phyloP scores from a whole-genome alignment of 2,888 invertebrate species.

The Aquatica leii region DNA sequence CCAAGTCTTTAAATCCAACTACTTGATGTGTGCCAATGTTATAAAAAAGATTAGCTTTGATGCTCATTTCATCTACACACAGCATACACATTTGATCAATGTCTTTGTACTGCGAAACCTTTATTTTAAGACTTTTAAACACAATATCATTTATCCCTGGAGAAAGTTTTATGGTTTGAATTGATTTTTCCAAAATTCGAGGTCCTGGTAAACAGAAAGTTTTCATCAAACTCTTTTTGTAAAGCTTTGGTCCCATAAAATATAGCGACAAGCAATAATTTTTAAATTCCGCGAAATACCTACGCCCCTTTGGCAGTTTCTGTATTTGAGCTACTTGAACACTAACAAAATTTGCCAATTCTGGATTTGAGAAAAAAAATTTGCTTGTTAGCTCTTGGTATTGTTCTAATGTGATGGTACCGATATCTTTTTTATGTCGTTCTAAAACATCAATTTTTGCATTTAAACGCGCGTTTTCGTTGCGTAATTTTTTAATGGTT shows the following conservation, averaged over 20 bases:
- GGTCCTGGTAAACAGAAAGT: not conserved
- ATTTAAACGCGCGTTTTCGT: too few relatives aligned
- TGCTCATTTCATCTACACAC: not conserved
- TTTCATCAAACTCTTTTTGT: not conserved
- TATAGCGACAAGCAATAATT: not conserved
- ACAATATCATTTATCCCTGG: not conserved
- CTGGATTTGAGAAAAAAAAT: not conserved
- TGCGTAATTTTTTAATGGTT: too few relatives aligned
- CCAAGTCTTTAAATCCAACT: not conserved
- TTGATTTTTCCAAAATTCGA: not conserved
- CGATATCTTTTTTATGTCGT: too few relatives aligned
- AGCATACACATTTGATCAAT: not conserved
- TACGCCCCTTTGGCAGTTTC: not conserved
- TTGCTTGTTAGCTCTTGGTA: too few relatives aligned
- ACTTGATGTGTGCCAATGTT: not conserved
- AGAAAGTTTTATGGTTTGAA: not conserved
- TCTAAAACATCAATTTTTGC: too few relatives aligned
- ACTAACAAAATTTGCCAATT: not conserved
- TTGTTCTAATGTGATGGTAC: too few relatives aligned
- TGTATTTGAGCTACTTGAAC: not conserved
- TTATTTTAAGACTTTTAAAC: not conserved
- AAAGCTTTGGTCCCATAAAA: not conserved
- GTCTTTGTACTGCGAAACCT: not conserved
- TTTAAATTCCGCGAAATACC: not conserved
- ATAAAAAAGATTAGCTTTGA: slow-evolving; percentile 1